Evolutionary conservation across 2,797 vertebrate species (phyloP).

Genomic region (Alectoris magna): DNA sequence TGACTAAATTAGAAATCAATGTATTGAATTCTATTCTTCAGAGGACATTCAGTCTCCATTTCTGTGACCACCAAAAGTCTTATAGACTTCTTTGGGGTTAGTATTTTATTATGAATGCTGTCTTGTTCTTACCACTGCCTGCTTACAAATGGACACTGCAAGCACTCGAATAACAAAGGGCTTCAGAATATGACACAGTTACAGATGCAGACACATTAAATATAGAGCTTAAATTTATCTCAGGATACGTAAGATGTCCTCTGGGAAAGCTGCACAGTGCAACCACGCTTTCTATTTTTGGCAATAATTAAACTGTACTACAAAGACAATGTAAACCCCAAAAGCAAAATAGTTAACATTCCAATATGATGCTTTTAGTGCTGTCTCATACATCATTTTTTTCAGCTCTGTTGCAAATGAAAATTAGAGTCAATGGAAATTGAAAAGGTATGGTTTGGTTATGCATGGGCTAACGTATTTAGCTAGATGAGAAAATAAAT

Average conservation of each 20-base stretch:
- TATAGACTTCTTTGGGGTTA: background rate
- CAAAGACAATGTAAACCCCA: conserved; percentile 12
- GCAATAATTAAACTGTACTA: conserved; percentile 61
- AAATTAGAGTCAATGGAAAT: conserved; percentile 42
- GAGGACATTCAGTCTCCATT: background rate
- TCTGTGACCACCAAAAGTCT: background rate
- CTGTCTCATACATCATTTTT: conserved; percentile 40
- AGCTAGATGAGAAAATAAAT: conserved; percentile 54
- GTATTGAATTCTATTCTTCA: background rate
- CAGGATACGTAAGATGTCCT: conserved; percentile 28
- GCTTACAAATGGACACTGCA: conserved; percentile 6
- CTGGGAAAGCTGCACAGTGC: conserved; percentile 39
- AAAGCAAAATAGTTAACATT: conserved; percentile 59
- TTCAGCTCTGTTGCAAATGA: conserved; percentile 51
- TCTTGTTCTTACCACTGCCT: background rate
- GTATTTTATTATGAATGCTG: background rate
- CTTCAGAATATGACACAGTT: conserved; percentile 20
- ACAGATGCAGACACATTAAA: conserved; percentile 47
- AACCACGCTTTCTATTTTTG: conserved; percentile 56
- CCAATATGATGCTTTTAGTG: conserved; percentile 19
- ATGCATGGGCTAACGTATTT: conserved; percentile 34
- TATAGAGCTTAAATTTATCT: conserved; percentile 59
- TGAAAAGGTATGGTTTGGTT: conserved; percentile 7
- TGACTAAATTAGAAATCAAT: background rate
- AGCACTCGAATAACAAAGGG: conserved; percentile 40